Evolutionary conservation across 2,888 invertebrate species (phyloP).

Genomic region (Drosophila bunnanda): DNA sequence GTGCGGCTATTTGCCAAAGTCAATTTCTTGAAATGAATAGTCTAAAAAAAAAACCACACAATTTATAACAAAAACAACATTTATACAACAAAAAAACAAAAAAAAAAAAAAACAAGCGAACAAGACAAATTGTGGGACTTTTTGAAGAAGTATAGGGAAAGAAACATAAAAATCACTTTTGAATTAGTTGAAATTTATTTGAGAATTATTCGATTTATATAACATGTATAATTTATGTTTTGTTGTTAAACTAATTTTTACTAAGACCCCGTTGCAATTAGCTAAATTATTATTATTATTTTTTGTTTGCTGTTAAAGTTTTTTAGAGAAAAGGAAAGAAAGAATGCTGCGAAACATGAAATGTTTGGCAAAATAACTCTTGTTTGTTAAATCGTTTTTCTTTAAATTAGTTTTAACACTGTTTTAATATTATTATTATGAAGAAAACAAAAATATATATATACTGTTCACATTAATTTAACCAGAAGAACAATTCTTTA

Average conservation of each 20-base stretch:
- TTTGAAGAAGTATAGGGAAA: conserved; percentile 7
- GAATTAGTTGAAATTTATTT: conserved; percentile 61
- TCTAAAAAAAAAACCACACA: conserved; percentile 29
- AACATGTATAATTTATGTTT: conserved; percentile 56
- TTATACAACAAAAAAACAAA: no score
- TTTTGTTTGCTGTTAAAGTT: conserved; percentile 74
- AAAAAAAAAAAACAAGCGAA: conserved; percentile 14
- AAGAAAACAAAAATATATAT: conserved; percentile 19
- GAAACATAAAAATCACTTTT: conserved; percentile 31
- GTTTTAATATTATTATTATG: conserved; percentile 62
- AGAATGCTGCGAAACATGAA: conserved; percentile 42
- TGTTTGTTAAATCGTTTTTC: conserved; percentile 75
- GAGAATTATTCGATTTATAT: conserved; percentile 38
- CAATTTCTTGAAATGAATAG: conserved; percentile 62
- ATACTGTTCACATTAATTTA: conserved; percentile 62
- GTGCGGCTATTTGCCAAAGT: conserved; percentile 64
- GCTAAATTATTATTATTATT: conserved; percentile 69
- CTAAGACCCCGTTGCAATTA: conserved; percentile 73
- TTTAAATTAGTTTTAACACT: conserved; percentile 50
- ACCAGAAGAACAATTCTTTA: conserved; percentile 46
- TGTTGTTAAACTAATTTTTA: conserved; percentile 71
- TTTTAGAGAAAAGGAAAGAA: conserved; percentile 49
- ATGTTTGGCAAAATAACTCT: conserved; percentile 32
- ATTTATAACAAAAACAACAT: conserved; percentile 29
- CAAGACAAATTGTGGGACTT: conserved; percentile 62